These are phyloP conservation scores for Temnothorax rugatulus DNA, from an alignment of 2,888 invertebrate genomes.

Conservation along the genomic window DNA sequence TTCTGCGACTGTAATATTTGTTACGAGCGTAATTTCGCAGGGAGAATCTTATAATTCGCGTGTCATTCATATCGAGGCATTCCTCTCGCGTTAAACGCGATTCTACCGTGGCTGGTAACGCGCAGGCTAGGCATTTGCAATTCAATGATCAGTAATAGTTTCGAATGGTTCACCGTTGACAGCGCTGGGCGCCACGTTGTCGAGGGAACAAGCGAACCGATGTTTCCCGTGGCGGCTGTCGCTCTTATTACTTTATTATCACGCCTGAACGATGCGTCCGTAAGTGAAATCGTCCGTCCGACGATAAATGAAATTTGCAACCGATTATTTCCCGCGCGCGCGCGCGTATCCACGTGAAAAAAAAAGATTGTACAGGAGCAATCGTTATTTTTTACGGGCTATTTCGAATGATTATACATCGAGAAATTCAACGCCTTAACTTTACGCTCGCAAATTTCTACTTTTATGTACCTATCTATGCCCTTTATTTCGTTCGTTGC, in stretches of 20 bases:
- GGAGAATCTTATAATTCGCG: slow-evolving; percentile 31
- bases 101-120: slow-evolving; percentile 73
- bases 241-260: slow-evolving; percentile 58
- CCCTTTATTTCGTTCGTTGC: neutral
- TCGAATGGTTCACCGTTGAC: slow-evolving; percentile 62
- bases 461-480: neutral
- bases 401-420: neutral
- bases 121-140: slow-evolving; percentile 76
- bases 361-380: slow-evolving; percentile 4
- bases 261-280: slow-evolving; percentile 23
- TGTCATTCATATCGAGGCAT: slow-evolving; percentile 48
- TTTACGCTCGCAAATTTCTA: slow-evolving; percentile 16
- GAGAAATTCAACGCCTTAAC: neutral
- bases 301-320: slow-evolving; percentile 35
- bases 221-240: slow-evolving; percentile 53
- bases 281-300: slow-evolving; percentile 43
- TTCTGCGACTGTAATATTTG: neutral
- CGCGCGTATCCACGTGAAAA: neutral
- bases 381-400: neutral
- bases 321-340: slow-evolving; percentile 31
- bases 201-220: slow-evolving; percentile 55
- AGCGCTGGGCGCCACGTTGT: slow-evolving; percentile 59
- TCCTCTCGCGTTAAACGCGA: slow-evolving; percentile 73
- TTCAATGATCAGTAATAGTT: slow-evolving; percentile 80
- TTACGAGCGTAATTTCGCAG: slow-evolving; percentile 17